Base-by-base conservation (phyloP, 2,888 invertebrate genomes). In the Gasteruption jaculator region DNA sequence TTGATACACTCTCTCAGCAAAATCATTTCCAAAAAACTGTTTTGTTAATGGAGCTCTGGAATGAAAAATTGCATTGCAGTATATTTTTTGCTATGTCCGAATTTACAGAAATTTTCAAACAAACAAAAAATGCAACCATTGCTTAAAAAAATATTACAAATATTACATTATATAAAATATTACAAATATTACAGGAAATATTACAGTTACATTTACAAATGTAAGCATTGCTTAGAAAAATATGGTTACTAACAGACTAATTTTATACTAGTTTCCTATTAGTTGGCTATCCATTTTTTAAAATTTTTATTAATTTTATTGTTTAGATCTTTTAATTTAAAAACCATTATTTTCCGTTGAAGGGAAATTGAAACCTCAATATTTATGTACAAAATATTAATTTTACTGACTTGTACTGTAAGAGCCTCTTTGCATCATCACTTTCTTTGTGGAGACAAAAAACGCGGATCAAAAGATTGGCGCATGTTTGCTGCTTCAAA, bases 401-500 rank as follows among this genome's bases (percentile, higher is more conserved):
- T 18, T 30, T 12, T 15, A 38, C 38, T 51, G 56, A 71, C 72
- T 58, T 70, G 65, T 74, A 80, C 56, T 80, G 76, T 16, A 76
- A 64, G 14, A 80, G 65, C 45, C 76, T 74, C 33, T 73, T 62
- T 2, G 76, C 78, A 65, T 79, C 79, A 36, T 71, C 66, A 60
- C 82, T 80, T 30, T 81, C 77, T 53, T 82, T 81, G 10, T 82
- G 79, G 30, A 95, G 72, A 43, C 85, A 82, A 35, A 93, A 74
- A 34, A 90, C 82, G 56, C 81, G 79, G n/a, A 87, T 82, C 45
- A 91, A 80, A 22, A 85, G 65, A 53, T 76, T 79, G 0, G 85
- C 86, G 43, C 95, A 75, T 50, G 81, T 80, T 22, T 78, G 75
- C 71, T 88, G 85, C 72, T 91, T 89, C 46, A 95, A 75, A 14